A percentile compares a stretch with the other conserved stretches of the same genome.
phyloP scores from a whole-genome alignment of 1,140 invertebrate species.

The Nixonia krombeini region DNA sequence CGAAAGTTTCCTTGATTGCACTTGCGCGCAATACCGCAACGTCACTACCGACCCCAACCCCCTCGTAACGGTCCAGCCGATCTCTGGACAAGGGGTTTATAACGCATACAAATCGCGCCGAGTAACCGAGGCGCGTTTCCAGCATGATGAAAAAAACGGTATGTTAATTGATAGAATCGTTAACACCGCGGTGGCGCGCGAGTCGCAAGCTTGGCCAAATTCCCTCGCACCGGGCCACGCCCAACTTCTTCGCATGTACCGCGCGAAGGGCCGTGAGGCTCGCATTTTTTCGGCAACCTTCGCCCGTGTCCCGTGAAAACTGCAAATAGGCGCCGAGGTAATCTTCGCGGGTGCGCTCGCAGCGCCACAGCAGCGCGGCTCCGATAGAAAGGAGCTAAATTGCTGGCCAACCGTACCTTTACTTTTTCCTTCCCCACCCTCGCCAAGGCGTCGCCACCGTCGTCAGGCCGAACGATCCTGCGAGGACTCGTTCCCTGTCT shows the following conservation, averaged over 20 bases:
- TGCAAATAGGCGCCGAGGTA: neutral
- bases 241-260: neutral
- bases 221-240: too few relatives aligned
- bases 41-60: too few relatives aligned
- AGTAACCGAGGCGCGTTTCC: too few relatives aligned
- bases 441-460: neutral
- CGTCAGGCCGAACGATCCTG: neutral
- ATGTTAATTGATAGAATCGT: too few relatives aligned
- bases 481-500: neutral
- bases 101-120: too few relatives aligned
- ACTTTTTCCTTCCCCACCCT: neutral
- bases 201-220: too few relatives aligned
- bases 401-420: neutral
- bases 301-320: neutral
- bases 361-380: neutral
- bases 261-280: neutral
- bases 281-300: neutral
- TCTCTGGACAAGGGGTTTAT: too few relatives aligned
- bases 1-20: too few relatives aligned
- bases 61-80: too few relatives aligned
- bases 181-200: too few relatives aligned
- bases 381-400: slow-evolving; percentile 1
- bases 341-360: neutral
- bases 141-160: too few relatives aligned
- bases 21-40: too few relatives aligned